A percentile compares a stretch with the other conserved stretches of the same genome.
phyloP scores from a whole-genome alignment of 2,888 invertebrate species.

The Dromius quadrimaculatus region DNA sequence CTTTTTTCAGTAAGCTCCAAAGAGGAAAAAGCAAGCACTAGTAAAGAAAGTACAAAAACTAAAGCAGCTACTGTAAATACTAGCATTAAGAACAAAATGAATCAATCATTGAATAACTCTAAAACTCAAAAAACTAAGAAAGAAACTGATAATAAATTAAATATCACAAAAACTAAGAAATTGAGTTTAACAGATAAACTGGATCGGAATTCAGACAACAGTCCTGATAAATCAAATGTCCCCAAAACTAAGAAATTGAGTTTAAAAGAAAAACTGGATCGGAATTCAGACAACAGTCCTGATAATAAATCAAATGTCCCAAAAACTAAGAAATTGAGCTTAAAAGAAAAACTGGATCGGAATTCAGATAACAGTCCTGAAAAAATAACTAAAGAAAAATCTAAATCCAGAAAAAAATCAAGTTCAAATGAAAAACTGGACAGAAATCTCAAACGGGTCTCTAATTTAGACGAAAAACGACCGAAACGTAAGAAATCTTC shows the following conservation, averaged over 20 bases:
- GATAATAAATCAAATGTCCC: background rate
- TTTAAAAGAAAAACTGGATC: slow-evolving; percentile 40
- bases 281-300: background rate
- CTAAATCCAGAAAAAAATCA: slow-evolving; percentile 6
- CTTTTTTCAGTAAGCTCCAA: slow-evolving; percentile 73
- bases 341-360: slow-evolving; percentile 34
- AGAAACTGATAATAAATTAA: slow-evolving; percentile 1
- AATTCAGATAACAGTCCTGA: slow-evolving; percentile 48
- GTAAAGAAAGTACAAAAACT: slow-evolving; percentile 22
- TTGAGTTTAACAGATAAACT: background rate
- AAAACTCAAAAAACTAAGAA: slow-evolving; percentile 39
- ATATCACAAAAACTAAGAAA: slow-evolving; percentile 1
- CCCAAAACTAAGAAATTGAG: slow-evolving; percentile 2
- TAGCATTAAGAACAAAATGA: slow-evolving; percentile 21
- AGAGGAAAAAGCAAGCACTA: slow-evolving; percentile 25
- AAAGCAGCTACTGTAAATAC: slow-evolving; percentile 19
- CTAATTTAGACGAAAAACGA: background rate
- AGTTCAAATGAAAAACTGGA: slow-evolving; percentile 9
- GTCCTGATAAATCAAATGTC: background rate
- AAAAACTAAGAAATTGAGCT: slow-evolving; percentile 1
- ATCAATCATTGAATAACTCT: slow-evolving; percentile 18
- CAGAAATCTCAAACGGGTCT: slow-evolving; percentile 5
- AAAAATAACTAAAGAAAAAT: background rate
- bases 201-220: background rate
- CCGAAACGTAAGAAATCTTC: slow-evolving; percentile 26